Percentiles rank a stretch among this genome's conserved stretches.
Conservation (phyloP, 2,888 invertebrate species). For the Pachydiplax longipennis region DNA sequence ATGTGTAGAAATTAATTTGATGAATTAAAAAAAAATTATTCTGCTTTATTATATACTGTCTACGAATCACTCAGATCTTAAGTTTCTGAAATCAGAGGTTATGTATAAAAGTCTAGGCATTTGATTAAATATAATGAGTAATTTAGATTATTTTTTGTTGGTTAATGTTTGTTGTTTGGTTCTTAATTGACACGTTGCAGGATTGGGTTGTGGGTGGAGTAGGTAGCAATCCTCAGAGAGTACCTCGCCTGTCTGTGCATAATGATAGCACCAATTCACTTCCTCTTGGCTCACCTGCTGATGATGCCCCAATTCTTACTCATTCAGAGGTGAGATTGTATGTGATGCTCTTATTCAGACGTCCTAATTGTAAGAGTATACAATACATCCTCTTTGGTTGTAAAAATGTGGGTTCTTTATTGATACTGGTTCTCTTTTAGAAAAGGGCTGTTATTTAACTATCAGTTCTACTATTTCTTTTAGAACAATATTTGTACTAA, state of each 20-base stretch:
- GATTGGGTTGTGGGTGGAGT: constrained; percentile 15
- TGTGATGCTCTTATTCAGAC: too few species aligned
- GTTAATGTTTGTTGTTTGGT: neutral
- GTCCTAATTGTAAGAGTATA: neutral
- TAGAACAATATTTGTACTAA: neutral
- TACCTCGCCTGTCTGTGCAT: constrained; percentile 18
- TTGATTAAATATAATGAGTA: too few species aligned
- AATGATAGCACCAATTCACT: neutral
- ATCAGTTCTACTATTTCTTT: neutral
- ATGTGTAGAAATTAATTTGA: too few species aligned
- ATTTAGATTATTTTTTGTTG: neutral
- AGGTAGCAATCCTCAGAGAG: neutral
- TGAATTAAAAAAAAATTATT: too few species aligned
- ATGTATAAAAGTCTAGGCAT: neutral
- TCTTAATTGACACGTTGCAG: neutral
- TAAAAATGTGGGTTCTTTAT: too few species aligned
- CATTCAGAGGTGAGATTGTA: constrained; percentile 15
- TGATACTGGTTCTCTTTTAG: too few species aligned
- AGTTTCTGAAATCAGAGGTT: neutral
- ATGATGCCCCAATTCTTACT: neutral
- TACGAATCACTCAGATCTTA: too few species aligned
- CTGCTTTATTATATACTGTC: too few species aligned
- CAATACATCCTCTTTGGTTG: neutral
- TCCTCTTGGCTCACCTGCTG: constrained; percentile 18
- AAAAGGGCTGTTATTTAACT: neutral